Evolutionary conservation across 2,888 invertebrate genomes (phyloP).

Genomic region (Tortrix viridana): DNA sequence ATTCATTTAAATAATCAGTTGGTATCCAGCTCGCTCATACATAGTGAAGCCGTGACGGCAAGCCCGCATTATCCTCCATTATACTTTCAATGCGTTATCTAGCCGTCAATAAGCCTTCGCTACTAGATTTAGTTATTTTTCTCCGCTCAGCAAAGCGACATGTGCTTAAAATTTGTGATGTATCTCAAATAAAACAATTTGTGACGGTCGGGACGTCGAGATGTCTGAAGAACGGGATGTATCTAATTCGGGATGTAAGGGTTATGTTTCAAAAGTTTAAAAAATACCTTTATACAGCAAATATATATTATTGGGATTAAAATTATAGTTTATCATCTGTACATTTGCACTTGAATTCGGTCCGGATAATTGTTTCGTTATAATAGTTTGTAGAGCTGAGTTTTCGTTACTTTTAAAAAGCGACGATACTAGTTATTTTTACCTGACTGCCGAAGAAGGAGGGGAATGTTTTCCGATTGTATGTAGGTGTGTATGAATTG

Average conservation of each 20-base stretch:
- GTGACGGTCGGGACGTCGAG: not conserved
- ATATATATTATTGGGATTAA: no score
- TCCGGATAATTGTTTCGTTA: no score
- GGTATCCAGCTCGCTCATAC: slow-evolving; percentile 62
- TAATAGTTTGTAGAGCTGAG: no score
- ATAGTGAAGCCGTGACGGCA: slow-evolving; percentile 60
- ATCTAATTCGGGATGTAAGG: slow-evolving; percentile 41
- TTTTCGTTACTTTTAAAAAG: no score
- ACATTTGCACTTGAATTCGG: no score
- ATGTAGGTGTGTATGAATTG: slow-evolving; percentile 6
- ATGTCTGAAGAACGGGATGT: slow-evolving; percentile 31
- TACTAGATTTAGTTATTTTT: slow-evolving; percentile 45
- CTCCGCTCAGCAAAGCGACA: slow-evolving; percentile 35
- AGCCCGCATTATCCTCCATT: slow-evolving; percentile 68
- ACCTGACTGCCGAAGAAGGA: no score
- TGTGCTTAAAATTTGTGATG: slow-evolving; percentile 18
- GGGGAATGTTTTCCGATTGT: no score
- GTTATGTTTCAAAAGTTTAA: slow-evolving; percentile 20
- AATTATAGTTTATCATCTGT: no score
- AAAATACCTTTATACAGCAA: no score
- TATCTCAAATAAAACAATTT: not conserved
- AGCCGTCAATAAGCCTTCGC: slow-evolving; percentile 50
- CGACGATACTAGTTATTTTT: no score
- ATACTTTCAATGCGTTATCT: slow-evolving; percentile 72
- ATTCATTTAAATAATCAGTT: slow-evolving; percentile 9